phyloP scores from a whole-genome alignment of 2,113 vertebrate species.

The Odontesthes bonariensis region DNA sequence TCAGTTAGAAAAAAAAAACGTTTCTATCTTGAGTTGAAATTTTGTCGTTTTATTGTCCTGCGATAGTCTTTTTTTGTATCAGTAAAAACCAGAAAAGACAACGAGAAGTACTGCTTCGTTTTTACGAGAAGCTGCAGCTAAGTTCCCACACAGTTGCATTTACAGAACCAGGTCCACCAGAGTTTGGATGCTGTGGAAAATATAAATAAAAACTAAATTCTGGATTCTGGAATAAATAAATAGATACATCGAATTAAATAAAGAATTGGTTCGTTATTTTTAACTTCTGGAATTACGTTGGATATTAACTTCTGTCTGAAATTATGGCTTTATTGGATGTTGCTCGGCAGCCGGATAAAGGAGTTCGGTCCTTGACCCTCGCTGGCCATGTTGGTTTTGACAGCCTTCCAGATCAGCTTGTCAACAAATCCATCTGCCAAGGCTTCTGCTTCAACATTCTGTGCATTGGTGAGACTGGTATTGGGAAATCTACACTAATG shows the following conservation, averaged over 20 bases:
- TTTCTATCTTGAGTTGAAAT: too few relatives aligned
- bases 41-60: too few relatives aligned
- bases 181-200: too few relatives aligned
- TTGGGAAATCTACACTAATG: slow-evolving; percentile 93
- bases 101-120: too few relatives aligned
- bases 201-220: too few relatives aligned
- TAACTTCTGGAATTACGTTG: background rate
- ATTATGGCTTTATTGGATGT: slow-evolving; percentile 82
- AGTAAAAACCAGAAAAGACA: too few relatives aligned
- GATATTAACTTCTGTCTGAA: background rate
- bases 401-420: slow-evolving; percentile 93
- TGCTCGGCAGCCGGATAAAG: slow-evolving; percentile 81
- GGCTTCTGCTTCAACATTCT: slow-evolving; percentile 96
- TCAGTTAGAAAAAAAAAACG: too few relatives aligned
- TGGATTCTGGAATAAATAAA: background rate
- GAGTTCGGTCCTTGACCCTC: slow-evolving; percentile 83
- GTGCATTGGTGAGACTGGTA: slow-evolving; percentile 95
- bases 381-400: slow-evolving; percentile 93
- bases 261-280: slow-evolving; percentile 14
- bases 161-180: too few relatives aligned
- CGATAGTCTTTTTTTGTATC: too few relatives aligned
- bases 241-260: slow-evolving; percentile 10
- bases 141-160: too few relatives aligned
- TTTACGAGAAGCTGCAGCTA: too few relatives aligned
- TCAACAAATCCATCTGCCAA: slow-evolving; percentile 90